These are phyloP conservation scores for Chelonia mydas DNA, from an alignment of 2,797 vertebrate genomes.

Conservation along the genomic window DNA sequence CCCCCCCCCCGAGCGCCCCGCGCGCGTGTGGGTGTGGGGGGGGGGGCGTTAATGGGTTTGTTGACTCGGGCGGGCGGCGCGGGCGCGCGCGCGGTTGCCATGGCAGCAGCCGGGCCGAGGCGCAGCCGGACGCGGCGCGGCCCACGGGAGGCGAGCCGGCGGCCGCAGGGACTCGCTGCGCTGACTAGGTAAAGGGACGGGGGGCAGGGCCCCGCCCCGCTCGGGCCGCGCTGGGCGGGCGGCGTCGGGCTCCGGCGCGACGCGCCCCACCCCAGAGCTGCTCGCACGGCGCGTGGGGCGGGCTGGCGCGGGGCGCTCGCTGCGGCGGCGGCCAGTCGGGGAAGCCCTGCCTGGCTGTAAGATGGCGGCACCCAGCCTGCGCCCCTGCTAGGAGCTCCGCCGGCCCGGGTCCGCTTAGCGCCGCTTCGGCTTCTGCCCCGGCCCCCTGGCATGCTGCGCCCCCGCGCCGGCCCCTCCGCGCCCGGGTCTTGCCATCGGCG, in stretches of 20 bases:
- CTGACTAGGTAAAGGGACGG: neutral
- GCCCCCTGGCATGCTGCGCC: neutral
- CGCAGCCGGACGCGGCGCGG: neutral
- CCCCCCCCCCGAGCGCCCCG: too few species aligned
- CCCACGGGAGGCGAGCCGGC: neutral
- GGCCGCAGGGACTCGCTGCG: neutral
- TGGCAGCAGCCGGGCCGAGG: conserved; percentile 50
- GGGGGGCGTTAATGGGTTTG: too few species aligned
- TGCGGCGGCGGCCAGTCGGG: too few species aligned
- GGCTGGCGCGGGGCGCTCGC: neutral
- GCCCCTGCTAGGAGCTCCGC: conserved; percentile 75
- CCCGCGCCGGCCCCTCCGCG: neutral
- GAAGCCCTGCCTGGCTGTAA: conserved; percentile 68
- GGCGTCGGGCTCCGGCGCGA: conserved; percentile 15
- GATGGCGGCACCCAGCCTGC: conserved; percentile 80
- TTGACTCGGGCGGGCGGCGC: neutral
- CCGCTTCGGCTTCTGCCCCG: neutral
- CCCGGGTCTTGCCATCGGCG: neutral
- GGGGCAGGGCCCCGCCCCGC: neutral
- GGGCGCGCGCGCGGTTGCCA: conserved; percentile 47
- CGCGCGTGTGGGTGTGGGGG: too few species aligned
- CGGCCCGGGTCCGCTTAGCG: neutral
- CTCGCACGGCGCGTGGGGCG: conserved; percentile 81
- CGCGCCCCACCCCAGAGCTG: conserved; percentile 53
- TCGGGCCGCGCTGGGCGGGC: conserved; percentile 5